Conservation (phyloP, 2,888 invertebrate genomes). For the Cremastinae sp. region DNA sequence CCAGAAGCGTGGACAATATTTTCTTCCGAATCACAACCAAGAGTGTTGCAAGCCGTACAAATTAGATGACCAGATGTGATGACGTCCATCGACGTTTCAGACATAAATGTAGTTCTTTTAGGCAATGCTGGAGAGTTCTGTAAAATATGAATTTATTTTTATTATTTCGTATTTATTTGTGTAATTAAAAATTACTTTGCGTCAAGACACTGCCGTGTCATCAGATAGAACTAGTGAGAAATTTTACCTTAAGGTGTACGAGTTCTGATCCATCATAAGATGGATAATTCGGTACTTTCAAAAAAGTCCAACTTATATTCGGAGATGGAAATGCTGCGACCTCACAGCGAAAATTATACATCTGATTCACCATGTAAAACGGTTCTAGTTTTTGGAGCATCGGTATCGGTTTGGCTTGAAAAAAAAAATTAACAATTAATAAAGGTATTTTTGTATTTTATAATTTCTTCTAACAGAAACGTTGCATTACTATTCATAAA, state of each 20-base stretch:
- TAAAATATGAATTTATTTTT: slow-evolving; percentile 37
- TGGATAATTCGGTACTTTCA: slow-evolving; percentile 79
- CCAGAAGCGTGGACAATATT: slow-evolving; percentile 77
- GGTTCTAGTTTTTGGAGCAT: slow-evolving; percentile 71
- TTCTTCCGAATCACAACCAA: slow-evolving; percentile 69
- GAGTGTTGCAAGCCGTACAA: slow-evolving; percentile 76
- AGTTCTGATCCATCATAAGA: slow-evolving; percentile 64
- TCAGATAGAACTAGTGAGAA: neutral
- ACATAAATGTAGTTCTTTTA: slow-evolving; percentile 39
- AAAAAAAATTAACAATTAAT: slow-evolving; percentile 25
- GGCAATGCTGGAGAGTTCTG: slow-evolving; percentile 27
- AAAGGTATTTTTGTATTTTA: neutral
- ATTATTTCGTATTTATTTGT: neutral
- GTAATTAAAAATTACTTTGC: slow-evolving; percentile 5
- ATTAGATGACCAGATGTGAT: slow-evolving; percentile 73
- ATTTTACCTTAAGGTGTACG: slow-evolving; percentile 31
- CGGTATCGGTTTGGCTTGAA: slow-evolving; percentile 81
- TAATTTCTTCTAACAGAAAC: neutral
- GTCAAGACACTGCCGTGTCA: too few relatives aligned
- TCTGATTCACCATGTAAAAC: slow-evolving; percentile 80
- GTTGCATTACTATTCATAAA: neutral
- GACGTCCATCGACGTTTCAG: slow-evolving; percentile 62
- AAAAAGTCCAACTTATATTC: slow-evolving; percentile 82
- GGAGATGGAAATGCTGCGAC: slow-evolving; percentile 83
- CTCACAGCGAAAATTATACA: slow-evolving; percentile 80